Evolutionary conservation across 64 coral and sea anemone species (phyloP), one percentile per base, ranked within the genome.

Genomic region (Platygyra sinensis): DNA sequence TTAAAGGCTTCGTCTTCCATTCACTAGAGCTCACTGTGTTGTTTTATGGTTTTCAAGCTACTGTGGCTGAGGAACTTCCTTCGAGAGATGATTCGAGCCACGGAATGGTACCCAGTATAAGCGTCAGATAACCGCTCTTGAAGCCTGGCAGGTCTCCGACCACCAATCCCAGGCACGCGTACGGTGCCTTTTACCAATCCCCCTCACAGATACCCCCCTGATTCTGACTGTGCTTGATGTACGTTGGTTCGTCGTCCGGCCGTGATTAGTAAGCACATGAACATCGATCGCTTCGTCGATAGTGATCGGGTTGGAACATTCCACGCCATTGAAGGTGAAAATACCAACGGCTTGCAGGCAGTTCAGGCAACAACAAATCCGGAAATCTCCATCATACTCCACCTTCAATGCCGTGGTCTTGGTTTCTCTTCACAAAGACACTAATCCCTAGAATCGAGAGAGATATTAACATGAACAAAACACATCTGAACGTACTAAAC

Each of bases 311-410:
- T 72, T 72, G 18, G 63, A 39, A n/a, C 83, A 86, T 24, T 86
- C 83, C 1, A 9, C 24, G 67, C 67, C 39, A 52, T 86, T 72
- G 49, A 86, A 86, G 7, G 83, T 86, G 65, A 86, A 72, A 52
- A n/a, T 52, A 86, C 83, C 83, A 86, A 18, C 83, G 60, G n/a
- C 39, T 73, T 86, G 22, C 83, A 86, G 12, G 42, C 83, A 86
- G 8, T 16, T 2, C 16, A 29, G 8, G 12, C 83, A 86, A 1
- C 0, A 14, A 30, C 27, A 10, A 27, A 83, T 17, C 30, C 80
- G 61, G 29, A 32, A 83, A 62, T 63, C 80, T n/a, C 80, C 80
- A 46, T 83, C 54, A 27, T 62, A 83, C 51, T 33, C 55, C 10
- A 83, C 80, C 19, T 30, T 83, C 25, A 83, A 62, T 11, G 57